A percentile compares a stretch with the other conserved stretches of the same genome.
These are phyloP conservation scores for Noctua pronuba DNA, from an alignment of 2,888 invertebrate species.

Conservation along the genomic window DNA sequence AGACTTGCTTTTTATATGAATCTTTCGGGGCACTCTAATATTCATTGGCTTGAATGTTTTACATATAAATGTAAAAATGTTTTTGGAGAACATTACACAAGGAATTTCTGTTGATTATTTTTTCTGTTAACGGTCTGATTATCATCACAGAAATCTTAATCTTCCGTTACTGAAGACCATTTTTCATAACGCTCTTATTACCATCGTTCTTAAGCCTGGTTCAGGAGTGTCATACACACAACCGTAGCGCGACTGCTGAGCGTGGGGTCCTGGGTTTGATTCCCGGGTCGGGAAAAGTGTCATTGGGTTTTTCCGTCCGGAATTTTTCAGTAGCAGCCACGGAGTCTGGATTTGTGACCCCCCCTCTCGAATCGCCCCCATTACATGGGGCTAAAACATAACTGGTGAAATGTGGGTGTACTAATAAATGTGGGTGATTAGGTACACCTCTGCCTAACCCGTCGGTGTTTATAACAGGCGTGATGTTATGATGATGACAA, in stretches of 20 bases:
- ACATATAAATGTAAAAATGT: slow-evolving; percentile 35
- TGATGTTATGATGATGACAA: not conserved
- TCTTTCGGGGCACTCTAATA: slow-evolving; percentile 40
- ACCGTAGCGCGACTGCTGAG: too few species aligned
- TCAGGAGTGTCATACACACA: not conserved
- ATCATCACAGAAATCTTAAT: not conserved
- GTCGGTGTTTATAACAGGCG: too few species aligned
- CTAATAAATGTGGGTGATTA: too few species aligned
- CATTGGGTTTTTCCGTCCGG: too few species aligned
- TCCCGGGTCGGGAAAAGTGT: too few species aligned
- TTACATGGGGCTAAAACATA: too few species aligned
- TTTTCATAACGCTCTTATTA: not conserved
- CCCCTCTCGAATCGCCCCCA: too few species aligned
- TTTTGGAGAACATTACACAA: not conserved
- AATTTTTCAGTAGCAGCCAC: too few species aligned
- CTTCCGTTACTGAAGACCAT: not conserved
- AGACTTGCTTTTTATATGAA: slow-evolving; percentile 39
- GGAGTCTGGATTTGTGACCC: too few species aligned
- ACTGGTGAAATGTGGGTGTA: too few species aligned
- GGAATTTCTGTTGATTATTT: not conserved
- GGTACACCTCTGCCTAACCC: too few species aligned
- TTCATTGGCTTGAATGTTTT: slow-evolving; percentile 46
- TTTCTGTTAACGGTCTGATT: slow-evolving; percentile 5
- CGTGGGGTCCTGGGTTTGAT: too few species aligned
- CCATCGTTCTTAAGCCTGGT: not conserved